phyloP scores from a whole-genome alignment of 1,140 invertebrate genomes.

The Acromyrmex charruanus region DNA sequence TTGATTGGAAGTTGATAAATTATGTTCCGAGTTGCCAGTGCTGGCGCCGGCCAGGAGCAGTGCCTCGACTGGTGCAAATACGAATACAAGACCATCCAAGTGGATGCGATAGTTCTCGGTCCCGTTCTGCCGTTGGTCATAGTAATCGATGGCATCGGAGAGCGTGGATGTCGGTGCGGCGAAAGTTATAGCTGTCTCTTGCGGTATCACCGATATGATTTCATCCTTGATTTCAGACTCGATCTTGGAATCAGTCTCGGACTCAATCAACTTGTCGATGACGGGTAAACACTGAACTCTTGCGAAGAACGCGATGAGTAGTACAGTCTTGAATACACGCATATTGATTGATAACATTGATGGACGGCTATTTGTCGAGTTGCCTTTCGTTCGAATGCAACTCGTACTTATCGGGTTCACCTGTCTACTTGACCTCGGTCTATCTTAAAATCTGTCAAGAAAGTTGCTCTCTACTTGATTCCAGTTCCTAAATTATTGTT shows the following conservation, averaged over 20 bases:
- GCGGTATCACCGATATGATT: background rate
- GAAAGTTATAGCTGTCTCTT: slow-evolving; percentile 31
- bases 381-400: background rate
- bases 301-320: slow-evolving; percentile 53
- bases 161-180: background rate
- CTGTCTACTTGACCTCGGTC: background rate
- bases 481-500: no score
- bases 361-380: slow-evolving; percentile 11
- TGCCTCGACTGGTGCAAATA: slow-evolving; percentile 89
- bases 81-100: slow-evolving; percentile 89
- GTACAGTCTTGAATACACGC: slow-evolving; percentile 79
- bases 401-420: background rate
- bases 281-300: slow-evolving; percentile 59
- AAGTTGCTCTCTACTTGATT: background rate
- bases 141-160: slow-evolving; percentile 79
- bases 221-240: slow-evolving; percentile 37
- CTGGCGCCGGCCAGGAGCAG: slow-evolving; percentile 80
- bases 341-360: slow-evolving; percentile 79
- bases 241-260: background rate
- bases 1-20: slow-evolving; percentile 55
- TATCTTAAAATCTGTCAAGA: background rate
- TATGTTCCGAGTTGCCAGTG: slow-evolving; percentile 62
- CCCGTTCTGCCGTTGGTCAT: slow-evolving; percentile 91
- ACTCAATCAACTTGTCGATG: background rate
- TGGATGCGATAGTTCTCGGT: slow-evolving; percentile 90